Conservation (phyloP, 2,113 vertebrate genomes). For the Calypte anna region DNA sequence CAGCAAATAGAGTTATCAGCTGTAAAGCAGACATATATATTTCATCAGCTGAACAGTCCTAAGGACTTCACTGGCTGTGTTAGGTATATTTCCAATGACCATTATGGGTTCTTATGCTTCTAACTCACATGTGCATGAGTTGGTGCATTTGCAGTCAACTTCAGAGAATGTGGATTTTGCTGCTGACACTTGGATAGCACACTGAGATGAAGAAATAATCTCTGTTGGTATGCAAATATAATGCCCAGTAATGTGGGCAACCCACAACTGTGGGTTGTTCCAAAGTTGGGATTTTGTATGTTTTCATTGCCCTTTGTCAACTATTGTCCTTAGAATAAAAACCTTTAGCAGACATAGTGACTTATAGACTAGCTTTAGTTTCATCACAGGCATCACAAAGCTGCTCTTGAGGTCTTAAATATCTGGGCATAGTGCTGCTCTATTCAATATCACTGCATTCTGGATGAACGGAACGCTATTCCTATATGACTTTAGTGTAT, state of each 20-base stretch:
- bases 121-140: background rate
- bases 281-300: background rate
- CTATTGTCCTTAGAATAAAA: background rate
- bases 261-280: background rate
- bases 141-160: background rate
- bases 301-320: background rate
- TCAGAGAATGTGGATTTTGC: background rate
- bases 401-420: background rate
- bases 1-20: background rate
- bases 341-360: background rate
- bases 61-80: background rate
- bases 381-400: background rate
- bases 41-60: background rate
- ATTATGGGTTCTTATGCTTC: background rate
- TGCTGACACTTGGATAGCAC: background rate
- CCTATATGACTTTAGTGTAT: background rate
- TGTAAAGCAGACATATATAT: background rate
- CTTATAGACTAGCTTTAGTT: background rate
- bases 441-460: background rate
- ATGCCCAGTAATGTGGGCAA: background rate
- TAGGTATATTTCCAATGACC: background rate
- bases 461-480: rapidly evolving
- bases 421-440: background rate
- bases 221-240: background rate
- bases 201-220: background rate